phyloP scores from a whole-genome alignment of 2,797 vertebrate genomes.

The Chaenodraco wilsoni region DNA sequence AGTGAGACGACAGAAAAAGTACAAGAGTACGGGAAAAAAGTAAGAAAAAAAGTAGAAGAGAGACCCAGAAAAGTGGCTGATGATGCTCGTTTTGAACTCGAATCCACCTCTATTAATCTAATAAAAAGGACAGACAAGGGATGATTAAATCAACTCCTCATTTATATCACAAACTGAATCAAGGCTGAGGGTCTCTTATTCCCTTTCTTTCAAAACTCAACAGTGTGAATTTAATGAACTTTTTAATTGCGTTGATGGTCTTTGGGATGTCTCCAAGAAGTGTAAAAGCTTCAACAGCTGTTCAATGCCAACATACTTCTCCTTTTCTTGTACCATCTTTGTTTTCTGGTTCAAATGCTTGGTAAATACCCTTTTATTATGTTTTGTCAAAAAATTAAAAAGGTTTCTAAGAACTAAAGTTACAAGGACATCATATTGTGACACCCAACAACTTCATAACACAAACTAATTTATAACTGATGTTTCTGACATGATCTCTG shows the following conservation, averaged over 20 bases:
- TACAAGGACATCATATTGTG: constrained; percentile 6
- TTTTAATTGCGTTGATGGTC: constrained; percentile 16
- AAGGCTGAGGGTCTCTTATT: constrained; percentile 23
- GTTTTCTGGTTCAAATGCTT: not conserved
- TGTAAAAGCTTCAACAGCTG: not conserved
- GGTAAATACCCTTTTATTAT: not conserved
- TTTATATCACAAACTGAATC: constrained; percentile 54
- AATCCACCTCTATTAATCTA: constrained; percentile 49
- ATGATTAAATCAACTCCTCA: constrained; percentile 30
- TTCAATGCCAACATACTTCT: not conserved
- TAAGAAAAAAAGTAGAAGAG: constrained; percentile 4
- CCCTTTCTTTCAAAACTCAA: constrained; percentile 43
- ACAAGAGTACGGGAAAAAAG: not conserved
- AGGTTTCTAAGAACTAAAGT: constrained; percentile 14
- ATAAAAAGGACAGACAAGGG: constrained; percentile 30
- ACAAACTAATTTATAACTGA: not conserved
- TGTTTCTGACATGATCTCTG: constrained; percentile 15
- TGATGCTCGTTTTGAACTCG: constrained; percentile 3
- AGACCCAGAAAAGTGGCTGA: not conserved
- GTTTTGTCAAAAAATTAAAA: constrained; percentile 15
- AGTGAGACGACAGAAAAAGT: not conserved
- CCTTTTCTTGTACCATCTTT: not conserved
- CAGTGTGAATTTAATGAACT: constrained; percentile 36
- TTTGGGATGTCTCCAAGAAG: constrained; percentile 10
- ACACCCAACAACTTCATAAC: not conserved